phyloP scores from a whole-genome alignment of 2,888 invertebrate species.

The Eupithecia centaureata region DNA sequence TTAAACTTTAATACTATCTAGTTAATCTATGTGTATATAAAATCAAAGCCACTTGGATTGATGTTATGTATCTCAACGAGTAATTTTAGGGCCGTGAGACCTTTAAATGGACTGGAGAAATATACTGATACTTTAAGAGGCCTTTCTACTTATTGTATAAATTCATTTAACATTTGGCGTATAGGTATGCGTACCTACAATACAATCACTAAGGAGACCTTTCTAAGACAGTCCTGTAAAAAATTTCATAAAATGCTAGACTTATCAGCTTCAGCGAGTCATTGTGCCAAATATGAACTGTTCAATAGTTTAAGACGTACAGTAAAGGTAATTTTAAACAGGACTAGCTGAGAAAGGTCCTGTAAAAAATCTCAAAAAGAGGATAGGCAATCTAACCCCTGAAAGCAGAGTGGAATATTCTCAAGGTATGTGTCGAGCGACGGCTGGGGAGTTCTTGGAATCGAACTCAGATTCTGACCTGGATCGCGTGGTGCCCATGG shows the following conservation, averaged over 20 bases:
- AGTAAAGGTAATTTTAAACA: conserved; percentile 9
- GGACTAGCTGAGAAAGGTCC: conserved; percentile 15
- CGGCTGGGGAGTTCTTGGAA: conserved; percentile 52
- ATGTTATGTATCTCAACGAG: conserved; percentile 10
- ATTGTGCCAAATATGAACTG: background rate
- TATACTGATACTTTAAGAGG: background rate
- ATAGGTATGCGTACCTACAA: conserved; percentile 30
- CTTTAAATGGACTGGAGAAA: background rate
- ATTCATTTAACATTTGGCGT: conserved; percentile 27
- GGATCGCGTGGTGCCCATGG: conserved; percentile 94
- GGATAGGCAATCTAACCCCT: conserved; percentile 24
- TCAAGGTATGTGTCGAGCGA: conserved; percentile 74
- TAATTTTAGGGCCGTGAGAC: background rate
- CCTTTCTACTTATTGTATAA: conserved; percentile 24
- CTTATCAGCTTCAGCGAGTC: background rate
- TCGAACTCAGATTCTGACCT: conserved; percentile 86
- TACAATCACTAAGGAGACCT: conserved; percentile 18
- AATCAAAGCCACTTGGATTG: conserved; percentile 16
- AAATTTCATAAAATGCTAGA: conserved; percentile 1
- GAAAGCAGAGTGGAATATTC: conserved; percentile 43
- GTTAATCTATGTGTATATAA: conserved; percentile 29
- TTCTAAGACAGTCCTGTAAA: conserved; percentile 14
- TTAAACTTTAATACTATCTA: conserved; percentile 27
- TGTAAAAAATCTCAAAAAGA: conserved; percentile 21
- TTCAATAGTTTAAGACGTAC: background rate